Percentiles rank a stretch among this genome's conserved stretches.
Evolutionary conservation across 2,888 invertebrate species (phyloP).

Genomic region (Mystacides longicornis): DNA sequence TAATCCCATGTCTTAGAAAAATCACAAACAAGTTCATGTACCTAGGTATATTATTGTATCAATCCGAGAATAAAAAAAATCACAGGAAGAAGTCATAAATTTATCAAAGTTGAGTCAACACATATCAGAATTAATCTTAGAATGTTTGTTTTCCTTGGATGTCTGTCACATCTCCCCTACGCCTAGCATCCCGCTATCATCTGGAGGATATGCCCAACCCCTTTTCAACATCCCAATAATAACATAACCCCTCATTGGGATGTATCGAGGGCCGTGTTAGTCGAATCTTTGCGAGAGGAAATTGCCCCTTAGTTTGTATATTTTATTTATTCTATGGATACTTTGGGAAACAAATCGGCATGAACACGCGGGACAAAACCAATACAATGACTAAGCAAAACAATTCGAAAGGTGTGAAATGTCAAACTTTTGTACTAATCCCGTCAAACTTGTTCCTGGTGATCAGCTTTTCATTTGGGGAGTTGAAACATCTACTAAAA

Average conservation of each 20-base stretch:
- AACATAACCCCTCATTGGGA: background rate
- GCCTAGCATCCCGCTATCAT: background rate
- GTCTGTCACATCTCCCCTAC: constrained; percentile 11
- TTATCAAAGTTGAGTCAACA: constrained; percentile 17
- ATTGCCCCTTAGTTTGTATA: constrained; percentile 2
- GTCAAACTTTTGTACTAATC: too few species aligned
- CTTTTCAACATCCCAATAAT: background rate
- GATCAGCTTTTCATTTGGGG: too few species aligned
- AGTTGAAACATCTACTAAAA: too few species aligned
- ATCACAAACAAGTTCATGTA: too few species aligned
- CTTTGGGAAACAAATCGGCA: background rate
- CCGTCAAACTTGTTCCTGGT: too few species aligned
- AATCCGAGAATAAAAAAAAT: background rate
- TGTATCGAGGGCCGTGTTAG: constrained; percentile 4
- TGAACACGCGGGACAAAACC: too few species aligned
- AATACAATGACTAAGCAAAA: too few species aligned
- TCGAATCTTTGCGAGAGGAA: background rate
- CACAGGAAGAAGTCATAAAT: background rate
- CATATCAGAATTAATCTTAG: constrained; percentile 24
- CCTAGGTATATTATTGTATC: too few species aligned
- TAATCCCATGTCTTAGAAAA: too few species aligned
- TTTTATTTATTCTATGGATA: background rate
- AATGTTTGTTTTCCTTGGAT: constrained; percentile 17
- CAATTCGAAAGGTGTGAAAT: too few species aligned
- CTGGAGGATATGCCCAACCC: background rate